phyloP scores from a whole-genome alignment of 2,113 vertebrate species.

The Tricholaema leucomelas region DNA sequence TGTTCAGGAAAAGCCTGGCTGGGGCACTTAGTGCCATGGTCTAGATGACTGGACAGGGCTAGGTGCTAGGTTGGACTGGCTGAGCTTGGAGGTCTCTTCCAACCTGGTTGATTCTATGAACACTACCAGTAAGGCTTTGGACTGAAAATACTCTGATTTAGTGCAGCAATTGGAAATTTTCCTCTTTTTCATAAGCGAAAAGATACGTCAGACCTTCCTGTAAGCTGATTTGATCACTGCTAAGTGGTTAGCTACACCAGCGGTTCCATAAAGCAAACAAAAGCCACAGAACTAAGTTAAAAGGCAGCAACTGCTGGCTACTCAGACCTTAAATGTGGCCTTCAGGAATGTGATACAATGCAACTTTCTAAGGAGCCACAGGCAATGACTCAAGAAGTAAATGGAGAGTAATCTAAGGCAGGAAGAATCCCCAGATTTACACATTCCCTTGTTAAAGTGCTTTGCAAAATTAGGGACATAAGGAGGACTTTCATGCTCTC shows the following conservation, averaged over 20 bases:
- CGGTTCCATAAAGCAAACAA: neutral
- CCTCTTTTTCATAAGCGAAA: neutral
- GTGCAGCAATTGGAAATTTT: neutral
- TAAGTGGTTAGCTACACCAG: neutral
- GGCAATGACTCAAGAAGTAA: neutral
- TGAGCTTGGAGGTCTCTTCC: too few species aligned
- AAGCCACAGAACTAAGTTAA: neutral
- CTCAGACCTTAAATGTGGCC: neutral
- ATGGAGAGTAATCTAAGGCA: neutral
- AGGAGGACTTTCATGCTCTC: neutral
- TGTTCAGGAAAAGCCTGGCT: too few species aligned
- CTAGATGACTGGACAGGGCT: too few species aligned
- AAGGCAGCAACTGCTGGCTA: neutral
- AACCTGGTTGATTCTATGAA: too few species aligned
- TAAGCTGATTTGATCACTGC: neutral
- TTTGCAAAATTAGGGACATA: constrained; percentile 39
- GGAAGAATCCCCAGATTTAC: constrained; percentile 1
- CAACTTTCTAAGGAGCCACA: neutral
- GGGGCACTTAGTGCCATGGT: too few species aligned
- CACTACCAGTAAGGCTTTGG: neutral
- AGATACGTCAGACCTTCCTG: neutral
- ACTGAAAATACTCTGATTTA: neutral
- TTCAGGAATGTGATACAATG: neutral
- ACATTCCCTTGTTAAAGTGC: neutral
- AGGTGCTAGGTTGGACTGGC: too few species aligned